Conservation (phyloP, 2,797 vertebrate genomes). For the Ambastaia sidthimunki region DNA sequence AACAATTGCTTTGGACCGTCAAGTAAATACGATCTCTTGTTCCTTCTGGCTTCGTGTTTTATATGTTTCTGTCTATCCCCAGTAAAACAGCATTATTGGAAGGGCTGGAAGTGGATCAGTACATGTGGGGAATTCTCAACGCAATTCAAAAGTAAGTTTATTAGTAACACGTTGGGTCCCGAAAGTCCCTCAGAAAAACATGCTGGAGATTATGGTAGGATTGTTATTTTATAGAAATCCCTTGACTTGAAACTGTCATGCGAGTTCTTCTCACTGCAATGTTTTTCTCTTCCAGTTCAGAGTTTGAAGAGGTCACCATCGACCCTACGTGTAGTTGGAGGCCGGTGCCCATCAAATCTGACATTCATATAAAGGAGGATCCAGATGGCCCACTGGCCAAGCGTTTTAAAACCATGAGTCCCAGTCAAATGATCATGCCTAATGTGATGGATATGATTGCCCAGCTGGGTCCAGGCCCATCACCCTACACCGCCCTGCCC, state of each 20-base stretch:
- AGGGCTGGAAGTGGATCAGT: slow-evolving; percentile 97
- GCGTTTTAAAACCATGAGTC: slow-evolving; percentile 98
- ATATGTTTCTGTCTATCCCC: slow-evolving; percentile 57
- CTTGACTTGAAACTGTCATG: background rate
- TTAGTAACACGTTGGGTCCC: background rate
- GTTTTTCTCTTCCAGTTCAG: slow-evolving; percentile 79
- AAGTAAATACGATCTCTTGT: slow-evolving; percentile 11
- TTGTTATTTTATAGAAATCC: background rate
- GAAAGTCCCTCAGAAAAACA: background rate
- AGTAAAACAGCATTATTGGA: slow-evolving; percentile 99
- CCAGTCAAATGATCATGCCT: slow-evolving; percentile 99
- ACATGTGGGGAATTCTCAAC: slow-evolving; percentile 99
- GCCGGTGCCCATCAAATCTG: slow-evolving; percentile 96
- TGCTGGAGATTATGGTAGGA: background rate
- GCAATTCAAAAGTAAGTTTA: slow-evolving; percentile 94
- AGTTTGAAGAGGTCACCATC: slow-evolving; percentile 99
- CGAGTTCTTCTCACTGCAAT: background rate
- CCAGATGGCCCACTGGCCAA: slow-evolving; percentile 96
- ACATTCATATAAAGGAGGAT: slow-evolving; percentile 98
- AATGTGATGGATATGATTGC: slow-evolving; percentile 99
- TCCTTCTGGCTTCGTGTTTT: slow-evolving; percentile 30
- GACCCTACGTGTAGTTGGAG: slow-evolving; percentile 98
- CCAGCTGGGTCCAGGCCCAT: slow-evolving; percentile 87
- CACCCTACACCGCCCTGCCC: slow-evolving; percentile 89
- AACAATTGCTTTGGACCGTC: background rate